Evolutionary conservation across 2,113 vertebrate species (phyloP), one percentile per base, ranked within the genome.

Genomic region (Laticauda laticaudata): DNA sequence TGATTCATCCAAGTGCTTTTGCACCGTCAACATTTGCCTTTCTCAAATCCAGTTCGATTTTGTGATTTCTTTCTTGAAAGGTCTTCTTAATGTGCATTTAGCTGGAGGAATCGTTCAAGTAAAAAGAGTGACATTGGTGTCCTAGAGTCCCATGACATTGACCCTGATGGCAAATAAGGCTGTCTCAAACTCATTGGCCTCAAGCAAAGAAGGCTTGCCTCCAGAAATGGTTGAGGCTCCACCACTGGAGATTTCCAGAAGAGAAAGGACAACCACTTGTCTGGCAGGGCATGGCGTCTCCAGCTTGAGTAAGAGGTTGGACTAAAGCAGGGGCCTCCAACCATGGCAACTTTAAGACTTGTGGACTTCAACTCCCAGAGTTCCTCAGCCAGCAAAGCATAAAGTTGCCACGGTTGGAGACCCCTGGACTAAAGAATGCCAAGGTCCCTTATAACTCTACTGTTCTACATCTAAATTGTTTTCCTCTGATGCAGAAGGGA

Each of bases 91-190:
- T 10, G 21, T 15, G 88, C n/a, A 3, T 39, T 24, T 89, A 43
- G 88, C 21, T 23, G 12, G 24, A 55, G 10, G 20, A 43, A 89
- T 24, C 10, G 12, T 10, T 2, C 34, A 43, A 56, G 87, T 23
- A 39, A 54, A 20, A 88, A 56, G 11, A 34, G 20, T 39, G 9
- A n/a, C n/a, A 88, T 14, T 21, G 11, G 18, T 6, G 20, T 5
- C 9, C 1, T 2, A 3, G 0, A 11, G 45, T 4, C 29, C 4
- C 85, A 14, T 1, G 18, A 8, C 34, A 21, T 20, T n/a, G 5
- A 23, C 18, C 18, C 89, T 69, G 59, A 53, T 9, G 29, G 45
- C 14, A 48, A 51, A 51, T 45, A 51, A 21, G 29, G 20, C 43
- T 5, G 21, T 48, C 45, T 51, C 57, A 51, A 12, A 18, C 5